A percentile compares a stretch with the other conserved stretches of the same genome.
These are phyloP conservation scores for Pantherophis vulpinus DNA, from an alignment of 2,797 vertebrate species.

Conservation along the genomic window DNA sequence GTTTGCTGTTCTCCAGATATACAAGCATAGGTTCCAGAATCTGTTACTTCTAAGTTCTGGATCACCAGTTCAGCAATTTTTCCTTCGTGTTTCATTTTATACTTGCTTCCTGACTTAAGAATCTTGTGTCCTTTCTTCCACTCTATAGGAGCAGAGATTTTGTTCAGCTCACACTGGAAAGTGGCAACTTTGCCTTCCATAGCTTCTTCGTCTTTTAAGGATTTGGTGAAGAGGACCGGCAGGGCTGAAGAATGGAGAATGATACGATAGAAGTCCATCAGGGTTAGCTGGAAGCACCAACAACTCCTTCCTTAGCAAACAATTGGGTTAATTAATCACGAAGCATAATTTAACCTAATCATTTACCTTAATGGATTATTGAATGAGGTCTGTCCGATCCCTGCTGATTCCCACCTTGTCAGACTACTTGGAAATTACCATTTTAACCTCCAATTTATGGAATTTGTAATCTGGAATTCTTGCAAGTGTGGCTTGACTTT, in stretches of 20 bases:
- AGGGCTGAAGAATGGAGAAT: constrained; percentile 62
- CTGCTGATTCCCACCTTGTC: not conserved
- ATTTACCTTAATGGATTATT: not conserved
- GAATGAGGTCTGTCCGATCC: not conserved
- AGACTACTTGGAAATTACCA: not conserved
- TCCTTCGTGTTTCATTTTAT: constrained; percentile 75
- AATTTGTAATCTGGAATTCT: not conserved
- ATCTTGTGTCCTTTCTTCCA: constrained; percentile 79
- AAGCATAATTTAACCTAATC: not conserved
- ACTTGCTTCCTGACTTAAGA: constrained; percentile 71
- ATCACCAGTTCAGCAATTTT: constrained; percentile 66
- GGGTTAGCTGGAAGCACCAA: not conserved
- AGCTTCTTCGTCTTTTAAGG: constrained; percentile 53
- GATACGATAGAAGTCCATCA: constrained; percentile 34
- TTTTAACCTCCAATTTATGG: not conserved
- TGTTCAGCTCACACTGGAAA: constrained; percentile 67
- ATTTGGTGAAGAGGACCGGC: constrained; percentile 69
- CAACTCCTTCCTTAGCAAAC: not conserved
- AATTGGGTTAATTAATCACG: not conserved
- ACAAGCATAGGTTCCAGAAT: constrained; percentile 63
- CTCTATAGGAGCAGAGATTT: constrained; percentile 66
- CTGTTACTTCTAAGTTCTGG: constrained; percentile 16
- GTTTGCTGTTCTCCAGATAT: constrained; percentile 61
- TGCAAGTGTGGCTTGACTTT: not conserved
- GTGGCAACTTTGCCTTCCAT: constrained; percentile 52